Percentiles rank a stretch among this genome's conserved stretches.
phyloP scores from a whole-genome alignment of 2,888 invertebrate species.

The Altica lythri region DNA sequence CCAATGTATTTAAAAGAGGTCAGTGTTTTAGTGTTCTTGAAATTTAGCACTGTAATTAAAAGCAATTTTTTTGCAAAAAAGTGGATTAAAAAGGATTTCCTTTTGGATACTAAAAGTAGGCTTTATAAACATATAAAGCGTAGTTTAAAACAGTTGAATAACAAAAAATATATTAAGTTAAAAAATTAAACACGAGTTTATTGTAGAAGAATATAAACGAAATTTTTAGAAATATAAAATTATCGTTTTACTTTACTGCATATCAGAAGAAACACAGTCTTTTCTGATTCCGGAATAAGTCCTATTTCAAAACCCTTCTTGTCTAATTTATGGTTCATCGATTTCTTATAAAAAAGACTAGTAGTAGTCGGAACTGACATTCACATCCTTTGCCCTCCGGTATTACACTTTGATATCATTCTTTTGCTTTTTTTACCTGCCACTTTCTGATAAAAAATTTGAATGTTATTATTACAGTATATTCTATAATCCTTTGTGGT shows the following conservation, averaged over 20 bases:
- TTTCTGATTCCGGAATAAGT: constrained; percentile 14
- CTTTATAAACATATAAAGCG: no score
- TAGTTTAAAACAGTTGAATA: no score
- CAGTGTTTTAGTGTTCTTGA: no score
- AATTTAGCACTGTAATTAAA: no score
- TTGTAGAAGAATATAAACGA: no score
- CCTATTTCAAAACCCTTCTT: constrained; percentile 16
- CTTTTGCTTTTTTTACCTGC: neutral
- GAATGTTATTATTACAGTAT: neutral
- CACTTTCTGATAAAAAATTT: neutral
- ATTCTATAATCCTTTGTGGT: no score
- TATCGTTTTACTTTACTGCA: neutral
- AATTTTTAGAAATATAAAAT: constrained; percentile 6
- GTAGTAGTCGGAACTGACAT: neutral
- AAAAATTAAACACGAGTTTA: no score
- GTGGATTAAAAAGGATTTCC: no score
- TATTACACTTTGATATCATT: constrained; percentile 1
- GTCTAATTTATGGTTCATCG: constrained; percentile 8
- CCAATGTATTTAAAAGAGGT: no score
- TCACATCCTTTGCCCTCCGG: neutral
- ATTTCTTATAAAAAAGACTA: constrained; percentile 9
- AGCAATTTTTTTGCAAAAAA: no score
- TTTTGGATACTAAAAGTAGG: no score
- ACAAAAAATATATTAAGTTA: no score
- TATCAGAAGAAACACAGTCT: constrained; percentile 15